These are phyloP conservation scores for Dynastes grantii DNA, from an alignment of 2,888 invertebrate species.

Conservation along the genomic window DNA sequence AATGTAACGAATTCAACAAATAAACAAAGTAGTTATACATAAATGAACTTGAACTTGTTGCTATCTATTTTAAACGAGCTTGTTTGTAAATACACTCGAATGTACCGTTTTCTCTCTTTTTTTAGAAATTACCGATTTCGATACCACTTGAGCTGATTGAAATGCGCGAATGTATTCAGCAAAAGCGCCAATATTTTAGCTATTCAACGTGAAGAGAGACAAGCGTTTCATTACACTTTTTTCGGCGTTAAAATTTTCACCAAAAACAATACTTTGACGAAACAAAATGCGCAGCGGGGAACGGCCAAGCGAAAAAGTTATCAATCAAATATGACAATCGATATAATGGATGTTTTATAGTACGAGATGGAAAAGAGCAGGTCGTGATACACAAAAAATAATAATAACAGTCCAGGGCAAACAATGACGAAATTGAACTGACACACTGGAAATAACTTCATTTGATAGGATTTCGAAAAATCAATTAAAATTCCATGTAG, in stretches of 20 bases:
- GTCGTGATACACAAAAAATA: constrained; percentile 19
- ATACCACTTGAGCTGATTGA: neutral
- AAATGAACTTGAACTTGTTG: too few species aligned
- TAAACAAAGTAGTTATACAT: too few species aligned
- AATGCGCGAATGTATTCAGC: neutral
- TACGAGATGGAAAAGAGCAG: constrained; percentile 33
- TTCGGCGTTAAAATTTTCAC: constrained; percentile 19
- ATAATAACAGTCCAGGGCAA: constrained; percentile 36
- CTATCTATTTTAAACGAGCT: too few species aligned
- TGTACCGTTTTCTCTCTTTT: too few species aligned
- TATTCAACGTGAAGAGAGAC: neutral
- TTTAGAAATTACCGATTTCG: too few species aligned
- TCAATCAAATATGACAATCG: constrained; percentile 42
- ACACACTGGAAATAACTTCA: constrained; percentile 37
- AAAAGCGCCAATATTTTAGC: neutral
- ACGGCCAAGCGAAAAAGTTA: constrained; percentile 29
- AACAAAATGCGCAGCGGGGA: constrained; percentile 31
- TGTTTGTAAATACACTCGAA: too few species aligned
- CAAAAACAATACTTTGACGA: constrained; percentile 21
- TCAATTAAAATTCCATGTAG: constrained; percentile 41
- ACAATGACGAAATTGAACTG: constrained; percentile 31
- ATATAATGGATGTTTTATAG: constrained; percentile 44
- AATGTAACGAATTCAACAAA: too few species aligned
- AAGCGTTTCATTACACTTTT: neutral
- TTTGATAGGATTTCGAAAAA: constrained; percentile 40